phyloP scores from a whole-genome alignment of 2,888 invertebrate genomes.

The Tachina fera region DNA sequence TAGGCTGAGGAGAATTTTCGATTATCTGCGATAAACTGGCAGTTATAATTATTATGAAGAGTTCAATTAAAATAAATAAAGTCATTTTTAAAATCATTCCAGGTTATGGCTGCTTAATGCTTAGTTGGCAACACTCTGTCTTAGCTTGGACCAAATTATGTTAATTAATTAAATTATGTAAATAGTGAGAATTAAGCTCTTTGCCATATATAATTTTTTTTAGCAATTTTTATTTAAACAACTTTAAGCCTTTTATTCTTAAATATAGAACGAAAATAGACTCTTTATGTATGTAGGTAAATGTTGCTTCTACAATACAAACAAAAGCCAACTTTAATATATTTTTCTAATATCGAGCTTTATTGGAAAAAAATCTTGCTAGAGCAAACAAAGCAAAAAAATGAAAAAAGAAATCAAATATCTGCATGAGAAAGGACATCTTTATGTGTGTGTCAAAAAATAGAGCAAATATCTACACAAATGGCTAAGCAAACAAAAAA shows the following conservation, averaged over 20 bases:
- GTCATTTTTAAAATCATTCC: too few species aligned
- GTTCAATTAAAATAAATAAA: too few species aligned
- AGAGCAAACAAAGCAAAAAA: constrained; percentile 17
- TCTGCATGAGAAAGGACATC: constrained; percentile 38
- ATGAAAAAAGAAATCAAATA: constrained; percentile 6
- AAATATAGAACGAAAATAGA: constrained; percentile 5
- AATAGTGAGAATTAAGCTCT: too few species aligned
- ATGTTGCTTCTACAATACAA: background rate
- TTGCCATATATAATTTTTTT: too few species aligned
- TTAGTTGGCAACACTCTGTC: too few species aligned
- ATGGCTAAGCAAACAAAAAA: background rate
- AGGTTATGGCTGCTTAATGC: too few species aligned
- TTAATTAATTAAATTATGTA: too few species aligned
- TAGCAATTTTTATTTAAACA: too few species aligned
- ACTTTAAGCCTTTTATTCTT: background rate
- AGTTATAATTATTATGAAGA: too few species aligned
- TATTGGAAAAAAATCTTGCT: constrained; percentile 14
- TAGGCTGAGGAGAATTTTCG: too few species aligned
- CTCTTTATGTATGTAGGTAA: background rate
- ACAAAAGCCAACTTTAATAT: background rate
- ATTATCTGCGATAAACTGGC: too few species aligned
- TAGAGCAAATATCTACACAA: background rate
- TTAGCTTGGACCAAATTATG: too few species aligned
- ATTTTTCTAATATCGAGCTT: constrained; percentile 15
- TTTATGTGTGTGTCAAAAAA: background rate